phyloP scores from a whole-genome alignment of 2,113 vertebrate genomes.

The Tenebrosternarchus preto region DNA sequence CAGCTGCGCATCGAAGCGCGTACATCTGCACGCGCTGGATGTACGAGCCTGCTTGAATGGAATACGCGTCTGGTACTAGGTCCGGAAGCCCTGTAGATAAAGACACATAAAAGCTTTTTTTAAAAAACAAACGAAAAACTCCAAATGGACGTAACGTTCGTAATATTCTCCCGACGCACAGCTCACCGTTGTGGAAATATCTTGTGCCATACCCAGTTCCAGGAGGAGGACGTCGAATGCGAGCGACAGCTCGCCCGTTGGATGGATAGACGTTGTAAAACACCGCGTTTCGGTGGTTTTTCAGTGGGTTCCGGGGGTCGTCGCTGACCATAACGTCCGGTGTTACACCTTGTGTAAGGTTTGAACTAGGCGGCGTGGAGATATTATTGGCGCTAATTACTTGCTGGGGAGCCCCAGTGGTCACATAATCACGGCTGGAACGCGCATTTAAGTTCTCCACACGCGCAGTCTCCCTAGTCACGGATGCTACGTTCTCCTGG shows the following conservation, averaged over 20 bases:
- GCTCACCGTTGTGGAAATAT: constrained; percentile 78
- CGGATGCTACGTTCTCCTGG: neutral
- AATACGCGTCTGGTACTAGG: constrained; percentile 80
- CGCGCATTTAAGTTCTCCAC: constrained; percentile 38
- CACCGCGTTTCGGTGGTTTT: constrained; percentile 73
- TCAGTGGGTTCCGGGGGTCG: constrained; percentile 70
- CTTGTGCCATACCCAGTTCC: constrained; percentile 73
- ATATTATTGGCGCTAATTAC: neutral
- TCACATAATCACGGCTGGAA: neutral
- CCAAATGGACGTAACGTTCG: neutral
- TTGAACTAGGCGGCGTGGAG: neutral
- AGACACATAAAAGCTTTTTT: neutral
- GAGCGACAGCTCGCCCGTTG: constrained; percentile 55
- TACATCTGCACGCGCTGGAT: constrained; percentile 82
- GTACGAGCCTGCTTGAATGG: constrained; percentile 81
- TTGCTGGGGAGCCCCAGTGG: neutral
- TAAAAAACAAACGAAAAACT: neutral
- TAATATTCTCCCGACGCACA: neutral
- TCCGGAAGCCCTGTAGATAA: constrained; percentile 77
- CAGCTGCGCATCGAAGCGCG: constrained; percentile 80
- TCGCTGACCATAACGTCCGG: constrained; percentile 67
- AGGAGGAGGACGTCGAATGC: constrained; percentile 61
- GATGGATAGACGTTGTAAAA: constrained; percentile 73
- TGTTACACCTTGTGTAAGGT: neutral
- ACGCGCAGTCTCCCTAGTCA: constrained; percentile 18